Evolutionary conservation across 2,797 vertebrate species (phyloP).

Genomic region (Gallinago solitaria): DNA sequence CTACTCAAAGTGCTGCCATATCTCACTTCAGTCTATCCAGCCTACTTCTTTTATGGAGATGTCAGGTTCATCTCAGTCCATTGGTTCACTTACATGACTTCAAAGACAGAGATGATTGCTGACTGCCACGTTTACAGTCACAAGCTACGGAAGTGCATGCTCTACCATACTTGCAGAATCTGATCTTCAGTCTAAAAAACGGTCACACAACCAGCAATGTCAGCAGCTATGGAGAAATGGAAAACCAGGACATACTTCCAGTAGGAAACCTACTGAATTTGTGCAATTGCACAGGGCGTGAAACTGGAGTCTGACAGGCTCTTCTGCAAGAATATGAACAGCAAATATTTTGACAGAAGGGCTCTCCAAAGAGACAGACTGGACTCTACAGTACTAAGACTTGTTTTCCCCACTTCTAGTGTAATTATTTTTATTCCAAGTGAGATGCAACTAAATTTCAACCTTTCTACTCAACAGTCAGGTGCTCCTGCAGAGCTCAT

Average conservation of each 20-base stretch:
- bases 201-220: background rate
- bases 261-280: background rate
- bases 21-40: background rate
- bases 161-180: background rate
- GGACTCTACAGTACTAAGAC: background rate
- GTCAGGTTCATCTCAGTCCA: background rate
- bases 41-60: background rate
- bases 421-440: rapidly evolving
- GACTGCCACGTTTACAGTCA: background rate
- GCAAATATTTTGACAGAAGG: background rate
- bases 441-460: background rate
- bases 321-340: background rate
- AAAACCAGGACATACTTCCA: background rate
- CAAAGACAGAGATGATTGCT: background rate
- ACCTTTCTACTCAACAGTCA: background rate
- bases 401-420: background rate
- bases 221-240: background rate
- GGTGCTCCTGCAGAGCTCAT: background rate
- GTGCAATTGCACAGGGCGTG: background rate
- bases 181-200: background rate
- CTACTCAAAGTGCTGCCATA: background rate
- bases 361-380: background rate
- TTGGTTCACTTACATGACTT: background rate
- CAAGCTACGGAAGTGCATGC: background rate
- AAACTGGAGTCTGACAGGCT: background rate